phyloP scores from a whole-genome alignment of 1,140 invertebrate species.

The Drosophila grimshawi region DNA sequence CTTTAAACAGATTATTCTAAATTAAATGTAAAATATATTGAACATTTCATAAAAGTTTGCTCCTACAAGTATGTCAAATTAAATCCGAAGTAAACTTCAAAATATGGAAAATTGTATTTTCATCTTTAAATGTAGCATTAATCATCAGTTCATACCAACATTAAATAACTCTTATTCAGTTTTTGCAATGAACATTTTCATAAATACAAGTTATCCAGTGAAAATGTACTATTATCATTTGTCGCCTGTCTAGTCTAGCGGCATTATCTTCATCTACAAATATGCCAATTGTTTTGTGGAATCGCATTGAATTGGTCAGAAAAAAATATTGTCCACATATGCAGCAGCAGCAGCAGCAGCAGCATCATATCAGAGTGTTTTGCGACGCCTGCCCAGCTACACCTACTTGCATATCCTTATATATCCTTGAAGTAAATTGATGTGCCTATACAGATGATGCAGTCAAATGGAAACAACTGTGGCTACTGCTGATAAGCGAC shows the following conservation, averaged over 20 bases:
- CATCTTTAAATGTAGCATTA: too few relatives aligned
- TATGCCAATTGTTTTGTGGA: constrained; percentile 8
- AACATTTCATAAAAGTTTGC: too few relatives aligned
- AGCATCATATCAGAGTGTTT: background rate
- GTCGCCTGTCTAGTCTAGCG: constrained; percentile 8
- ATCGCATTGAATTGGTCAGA: constrained; percentile 7
- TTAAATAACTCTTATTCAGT: too few relatives aligned
- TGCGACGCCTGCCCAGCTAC: background rate
- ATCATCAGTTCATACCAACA: too few relatives aligned
- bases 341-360: background rate
- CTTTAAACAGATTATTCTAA: too few relatives aligned
- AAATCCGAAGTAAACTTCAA: too few relatives aligned
- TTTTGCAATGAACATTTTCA: too few relatives aligned
- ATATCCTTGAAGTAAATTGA: constrained; percentile 43
- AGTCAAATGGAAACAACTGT: constrained; percentile 59
- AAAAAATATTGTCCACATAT: constrained; percentile 9
- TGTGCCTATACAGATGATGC: constrained; percentile 57
- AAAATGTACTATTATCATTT: background rate
- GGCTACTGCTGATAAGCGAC: constrained; percentile 53
- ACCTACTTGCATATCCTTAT: background rate
- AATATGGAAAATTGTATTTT: too few relatives aligned
- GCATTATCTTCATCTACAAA: background rate
- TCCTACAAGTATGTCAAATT: too few relatives aligned
- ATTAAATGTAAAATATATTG: too few relatives aligned
- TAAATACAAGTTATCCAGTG: background rate